Base-by-base conservation (phyloP, 2,888 invertebrate genomes). In the Cephus spinipes region DNA sequence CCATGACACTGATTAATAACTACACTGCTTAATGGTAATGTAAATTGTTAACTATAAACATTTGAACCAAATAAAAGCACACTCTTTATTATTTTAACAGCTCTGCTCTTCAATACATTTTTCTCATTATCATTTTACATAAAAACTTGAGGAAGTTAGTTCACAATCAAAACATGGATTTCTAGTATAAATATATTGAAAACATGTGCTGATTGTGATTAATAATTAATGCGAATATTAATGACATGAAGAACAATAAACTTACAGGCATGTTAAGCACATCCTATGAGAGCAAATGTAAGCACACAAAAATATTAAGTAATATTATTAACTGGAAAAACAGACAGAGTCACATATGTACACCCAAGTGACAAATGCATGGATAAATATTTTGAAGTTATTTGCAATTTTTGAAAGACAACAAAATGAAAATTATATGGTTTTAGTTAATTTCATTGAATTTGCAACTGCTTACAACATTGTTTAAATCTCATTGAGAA, bases 211-310 rank as follows among this genome's bases (percentile, higher is more conserved):
- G 40, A 55, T 55, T 55, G 23, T 55, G 40, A 55, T 55, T 55
- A 55, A 23, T 9, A 55, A 23, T 23, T 55, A 55, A 23, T 23
- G 40, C 23, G 40, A 55, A 1, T 55, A 55, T 23, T 55, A 55
- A 55, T 55, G 40, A 55, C 40, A 55, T 55, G 40, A 55, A 55
- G 40, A 23, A 55, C 40, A 80, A 83, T 87, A 84, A 87, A 91
- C 91, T 91, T 91, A 91, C 91, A 91, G 91, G 91, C 91, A 91
- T 90, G 87, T 90, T 90, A 90, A 89, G 88, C 86, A 90, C 89
- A 89, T 91, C 91, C 91, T 91, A 90, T 82, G 88, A 84, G 86
- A 88, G 89, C 87, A 89, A 89, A 86, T 87, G 87, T 87, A 90
- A 91, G 89, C 90, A 90, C 85, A 90, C 87, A 90, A 89, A 89